phyloP scores from a whole-genome alignment of 2,888 invertebrate species.

The Scaptomyza polygonia region DNA sequence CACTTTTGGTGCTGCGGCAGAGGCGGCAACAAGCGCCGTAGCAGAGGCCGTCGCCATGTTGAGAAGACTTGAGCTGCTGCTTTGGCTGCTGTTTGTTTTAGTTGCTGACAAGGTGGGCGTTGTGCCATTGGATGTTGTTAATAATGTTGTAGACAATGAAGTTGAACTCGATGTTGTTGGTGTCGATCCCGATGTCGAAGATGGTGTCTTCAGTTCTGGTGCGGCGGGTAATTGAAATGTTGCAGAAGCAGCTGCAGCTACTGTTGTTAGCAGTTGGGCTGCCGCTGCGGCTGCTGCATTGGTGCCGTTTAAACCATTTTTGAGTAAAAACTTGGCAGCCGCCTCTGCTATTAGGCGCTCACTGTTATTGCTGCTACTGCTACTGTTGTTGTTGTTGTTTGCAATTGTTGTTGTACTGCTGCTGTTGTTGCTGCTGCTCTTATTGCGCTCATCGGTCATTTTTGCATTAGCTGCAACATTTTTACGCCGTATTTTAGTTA shows the following conservation, averaged over 20 bases:
- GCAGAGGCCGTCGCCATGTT: conserved; percentile 66
- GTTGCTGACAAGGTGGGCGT: conserved; percentile 51
- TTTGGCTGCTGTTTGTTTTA: conserved; percentile 42
- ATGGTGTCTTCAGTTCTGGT: conserved; percentile 53
- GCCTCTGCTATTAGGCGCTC: conserved; percentile 77
- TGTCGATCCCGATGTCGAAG: conserved; percentile 13
- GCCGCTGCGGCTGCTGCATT: conserved; percentile 68
- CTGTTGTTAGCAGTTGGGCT: conserved; percentile 62
- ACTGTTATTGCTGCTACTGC: conserved; percentile 50
- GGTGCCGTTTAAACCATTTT: conserved; percentile 80
- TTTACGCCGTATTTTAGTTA: conserved; percentile 65
- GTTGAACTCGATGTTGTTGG: conserved; percentile 37
- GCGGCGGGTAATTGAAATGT: conserved; percentile 70
- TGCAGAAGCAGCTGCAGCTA: conserved; percentile 71
- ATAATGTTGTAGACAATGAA: conserved; percentile 34
- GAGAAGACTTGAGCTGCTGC: conserved; percentile 47
- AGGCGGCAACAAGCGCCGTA: conserved; percentile 58
- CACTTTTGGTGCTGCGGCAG: conserved; percentile 54
- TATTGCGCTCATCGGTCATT: conserved; percentile 87
- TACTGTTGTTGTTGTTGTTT: conserved; percentile 31
- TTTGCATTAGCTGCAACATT: conserved; percentile 84
- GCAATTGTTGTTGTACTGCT: conserved; percentile 40
- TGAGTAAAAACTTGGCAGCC: conserved; percentile 78
- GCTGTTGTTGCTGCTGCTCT: conserved; percentile 86
- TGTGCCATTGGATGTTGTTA: conserved; percentile 66